These are phyloP conservation scores for Drosophila carrolli DNA, from an alignment of 1,140 invertebrate genomes.

Conservation along the genomic window DNA sequence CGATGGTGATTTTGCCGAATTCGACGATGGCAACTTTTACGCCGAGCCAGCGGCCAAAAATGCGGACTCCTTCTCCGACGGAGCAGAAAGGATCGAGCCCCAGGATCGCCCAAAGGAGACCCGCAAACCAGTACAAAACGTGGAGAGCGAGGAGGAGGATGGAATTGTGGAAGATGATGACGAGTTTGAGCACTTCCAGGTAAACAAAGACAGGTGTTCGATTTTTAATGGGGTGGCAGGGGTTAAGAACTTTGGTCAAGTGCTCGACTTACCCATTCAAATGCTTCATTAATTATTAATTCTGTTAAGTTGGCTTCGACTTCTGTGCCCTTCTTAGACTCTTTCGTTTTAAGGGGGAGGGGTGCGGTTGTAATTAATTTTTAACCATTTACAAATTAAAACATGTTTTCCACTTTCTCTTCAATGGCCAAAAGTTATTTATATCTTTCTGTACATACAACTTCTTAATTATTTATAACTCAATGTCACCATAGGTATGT, in stretches of 20 bases:
- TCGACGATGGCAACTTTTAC: constrained; percentile 90
- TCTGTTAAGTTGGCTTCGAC: not conserved
- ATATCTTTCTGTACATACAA: not conserved
- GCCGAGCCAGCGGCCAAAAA: constrained; percentile 53
- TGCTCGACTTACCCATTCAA: not conserved
- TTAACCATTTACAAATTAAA: not conserved
- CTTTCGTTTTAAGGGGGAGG: too few relatives aligned
- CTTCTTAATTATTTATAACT: not conserved
- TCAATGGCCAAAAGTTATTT: not conserved
- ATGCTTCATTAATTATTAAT: not conserved
- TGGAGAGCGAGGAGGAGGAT: constrained; percentile 70
- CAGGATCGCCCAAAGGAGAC: constrained; percentile 25
- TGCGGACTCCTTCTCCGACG: constrained; percentile 38
- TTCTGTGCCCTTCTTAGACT: too few relatives aligned
- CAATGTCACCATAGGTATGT: not conserved
- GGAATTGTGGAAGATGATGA: constrained; percentile 87
- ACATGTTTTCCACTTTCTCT: not conserved
- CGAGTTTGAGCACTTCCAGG: constrained; percentile 95
- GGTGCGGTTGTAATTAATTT: too few relatives aligned
- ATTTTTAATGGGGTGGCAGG: not conserved
- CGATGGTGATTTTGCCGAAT: constrained; percentile 97
- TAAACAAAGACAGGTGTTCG: constrained; percentile 6
- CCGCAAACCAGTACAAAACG: constrained; percentile 22
- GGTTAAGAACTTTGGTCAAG: not conserved
- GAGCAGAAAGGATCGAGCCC: constrained; percentile 11